Percentiles rank a stretch among this genome's conserved stretches.
These are phyloP conservation scores for Petrocephalus sullivani DNA, from an alignment of 2,797 vertebrate species.

Conservation along the genomic window DNA sequence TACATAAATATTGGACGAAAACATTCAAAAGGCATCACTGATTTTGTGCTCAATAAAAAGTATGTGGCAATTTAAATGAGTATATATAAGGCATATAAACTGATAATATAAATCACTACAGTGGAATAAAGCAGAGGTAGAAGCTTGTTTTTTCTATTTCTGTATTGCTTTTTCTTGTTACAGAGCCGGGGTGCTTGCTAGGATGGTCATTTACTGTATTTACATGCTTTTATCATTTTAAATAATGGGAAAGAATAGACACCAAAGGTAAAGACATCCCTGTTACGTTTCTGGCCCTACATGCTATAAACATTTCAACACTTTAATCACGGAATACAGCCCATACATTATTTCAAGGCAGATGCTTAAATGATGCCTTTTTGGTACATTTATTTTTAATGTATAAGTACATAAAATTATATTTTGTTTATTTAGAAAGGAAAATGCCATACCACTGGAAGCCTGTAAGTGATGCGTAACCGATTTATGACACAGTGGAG, in stretches of 20 bases:
- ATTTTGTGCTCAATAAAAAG: slow-evolving; percentile 2
- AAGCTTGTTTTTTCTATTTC: background rate
- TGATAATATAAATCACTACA: background rate
- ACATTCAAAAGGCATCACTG: background rate
- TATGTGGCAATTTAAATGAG: background rate
- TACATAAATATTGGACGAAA: background rate
- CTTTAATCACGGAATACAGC: background rate
- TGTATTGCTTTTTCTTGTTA: background rate
- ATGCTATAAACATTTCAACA: background rate
- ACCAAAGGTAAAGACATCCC: background rate
- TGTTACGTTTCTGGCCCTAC: background rate
- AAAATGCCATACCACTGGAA: background rate
- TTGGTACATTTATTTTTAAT: background rate
- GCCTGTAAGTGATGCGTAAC: background rate
- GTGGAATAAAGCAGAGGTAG: background rate
- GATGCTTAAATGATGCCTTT: background rate
- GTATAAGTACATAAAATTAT: background rate
- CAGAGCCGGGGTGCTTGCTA: background rate
- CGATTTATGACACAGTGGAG: background rate
- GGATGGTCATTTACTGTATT: background rate
- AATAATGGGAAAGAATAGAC: background rate
- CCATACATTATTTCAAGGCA: background rate
- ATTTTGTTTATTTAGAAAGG: background rate
- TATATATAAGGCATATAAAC: background rate
- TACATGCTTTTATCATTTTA: background rate